Percentiles rank a stretch among this genome's conserved stretches.
These are phyloP conservation scores for Alcedo quadribrachys DNA, from an alignment of 2,797 vertebrate species.

Conservation along the genomic window DNA sequence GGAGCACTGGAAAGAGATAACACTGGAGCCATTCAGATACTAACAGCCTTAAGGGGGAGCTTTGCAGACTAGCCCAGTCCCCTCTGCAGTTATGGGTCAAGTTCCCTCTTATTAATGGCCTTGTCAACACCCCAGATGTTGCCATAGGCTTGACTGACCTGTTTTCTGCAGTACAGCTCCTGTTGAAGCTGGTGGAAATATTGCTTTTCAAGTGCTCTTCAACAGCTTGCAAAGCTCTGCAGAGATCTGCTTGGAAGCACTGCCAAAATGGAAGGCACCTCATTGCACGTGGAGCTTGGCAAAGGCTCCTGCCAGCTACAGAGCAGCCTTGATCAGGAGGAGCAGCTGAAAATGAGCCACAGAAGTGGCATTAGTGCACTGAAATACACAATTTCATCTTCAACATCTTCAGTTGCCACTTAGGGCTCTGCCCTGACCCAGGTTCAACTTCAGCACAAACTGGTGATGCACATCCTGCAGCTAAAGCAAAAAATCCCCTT, in stretches of 20 bases:
- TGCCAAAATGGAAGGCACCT: background rate
- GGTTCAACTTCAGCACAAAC: background rate
- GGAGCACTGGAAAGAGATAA: slow-evolving; percentile 37
- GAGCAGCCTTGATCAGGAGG: background rate
- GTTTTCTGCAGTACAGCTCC: background rate
- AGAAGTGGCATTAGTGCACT: background rate
- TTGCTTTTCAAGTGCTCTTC: background rate
- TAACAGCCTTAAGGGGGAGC: background rate
- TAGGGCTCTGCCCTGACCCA: background rate
- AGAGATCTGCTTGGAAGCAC: background rate
- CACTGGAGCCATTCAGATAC: slow-evolving; percentile 3
- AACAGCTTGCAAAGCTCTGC: background rate
- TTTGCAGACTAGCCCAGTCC: background rate
- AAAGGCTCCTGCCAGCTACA: background rate
- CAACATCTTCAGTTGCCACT: background rate
- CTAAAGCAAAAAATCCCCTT: background rate
- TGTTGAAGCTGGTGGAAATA: background rate
- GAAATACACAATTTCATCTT: background rate
- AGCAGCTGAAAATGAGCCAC: background rate
- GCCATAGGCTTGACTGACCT: background rate
- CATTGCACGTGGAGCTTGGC: background rate
- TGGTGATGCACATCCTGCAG: background rate
- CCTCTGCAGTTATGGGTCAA: background rate
- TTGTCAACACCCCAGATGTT: background rate
- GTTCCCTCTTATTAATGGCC: background rate